Percentiles rank a stretch among this genome's conserved stretches.
Conservation (phyloP, 2,888 invertebrate species). For the Helobdella robusta region DNA sequence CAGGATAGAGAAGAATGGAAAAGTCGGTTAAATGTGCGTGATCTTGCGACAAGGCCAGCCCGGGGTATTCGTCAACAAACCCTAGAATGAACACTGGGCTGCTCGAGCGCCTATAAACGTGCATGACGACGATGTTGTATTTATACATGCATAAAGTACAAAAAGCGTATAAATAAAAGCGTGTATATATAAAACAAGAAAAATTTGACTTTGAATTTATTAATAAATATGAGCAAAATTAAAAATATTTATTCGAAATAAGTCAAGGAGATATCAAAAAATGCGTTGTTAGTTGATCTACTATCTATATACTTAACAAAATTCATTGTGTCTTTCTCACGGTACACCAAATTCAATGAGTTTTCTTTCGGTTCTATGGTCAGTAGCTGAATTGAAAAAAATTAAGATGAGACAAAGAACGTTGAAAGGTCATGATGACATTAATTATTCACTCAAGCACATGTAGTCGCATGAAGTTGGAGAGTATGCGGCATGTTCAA, state of each 20-base stretch:
- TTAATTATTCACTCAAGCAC: too few species aligned
- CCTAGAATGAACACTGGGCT: too few species aligned
- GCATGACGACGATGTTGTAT: too few species aligned
- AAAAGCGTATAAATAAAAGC: background rate
- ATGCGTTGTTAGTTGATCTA: slow-evolving; percentile 37
- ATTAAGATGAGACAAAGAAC: slow-evolving; percentile 1
- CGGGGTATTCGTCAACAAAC: too few species aligned
- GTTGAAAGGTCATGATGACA: too few species aligned
- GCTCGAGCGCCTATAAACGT: too few species aligned
- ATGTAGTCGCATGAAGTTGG: too few species aligned
- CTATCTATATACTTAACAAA: slow-evolving; percentile 54
- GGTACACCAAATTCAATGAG: slow-evolving; percentile 51
- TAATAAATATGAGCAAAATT: background rate
- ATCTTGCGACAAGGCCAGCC: too few species aligned
- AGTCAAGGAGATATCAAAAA: slow-evolving; percentile 43
- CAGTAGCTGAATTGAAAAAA: slow-evolving; percentile 47
- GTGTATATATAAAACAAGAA: background rate
- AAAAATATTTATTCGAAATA: slow-evolving; percentile 41
- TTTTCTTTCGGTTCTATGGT: slow-evolving; percentile 51
- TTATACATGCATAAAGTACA: background rate
- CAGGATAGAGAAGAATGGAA: too few species aligned
- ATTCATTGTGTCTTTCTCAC: slow-evolving; percentile 50
- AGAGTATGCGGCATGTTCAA: too few species aligned
- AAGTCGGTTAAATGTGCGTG: too few species aligned
- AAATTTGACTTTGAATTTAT: too few species aligned